Base-by-base conservation (phyloP, 2,113 vertebrate species). In the Atractosteus spatula region DNA sequence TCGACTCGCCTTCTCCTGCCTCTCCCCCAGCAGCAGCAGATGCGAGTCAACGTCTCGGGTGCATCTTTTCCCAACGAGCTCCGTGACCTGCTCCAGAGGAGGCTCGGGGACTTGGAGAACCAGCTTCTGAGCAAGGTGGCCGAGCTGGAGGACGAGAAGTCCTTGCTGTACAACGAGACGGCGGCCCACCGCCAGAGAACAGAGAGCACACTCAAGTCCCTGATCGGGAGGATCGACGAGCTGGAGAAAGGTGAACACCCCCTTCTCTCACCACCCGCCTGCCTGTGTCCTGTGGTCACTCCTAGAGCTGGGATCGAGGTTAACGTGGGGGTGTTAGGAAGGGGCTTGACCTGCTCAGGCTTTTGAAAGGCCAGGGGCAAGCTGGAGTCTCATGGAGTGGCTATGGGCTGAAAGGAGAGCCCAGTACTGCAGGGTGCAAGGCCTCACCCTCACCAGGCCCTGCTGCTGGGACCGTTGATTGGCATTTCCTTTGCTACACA, bases 121-220 rank as follows among this genome's bases (percentile, higher is more conserved):
- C 97, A 98, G 73, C 93, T 99, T 42, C 87, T 98, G 8, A 93
- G 87, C 83, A 97, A 97, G 86, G 97, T 98, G 88, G 91, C 95
- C 0, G 96, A 98, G 85, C 91, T 99, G 47, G 96, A 99, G 88
- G 95, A 97, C 62, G 97, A 99, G 85, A 98, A 97, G 75, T 95
- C 92, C 13, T 87, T 94, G 87, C 94, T 99, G 4, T 96, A 96
- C 87, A 99, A 99, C 0, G 97, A 99, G 87, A 98, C 94, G 0
- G 92, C 95, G 0, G 94, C 94, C 69, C 97, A 99, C 78, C 91
- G 96, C 69, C 95, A 96, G 80, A 96, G 92, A 87, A 98, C 97
- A 0, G 97, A 99, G 83, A 94, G 83, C 12, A 83, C 93, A 3
- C 84, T 99, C 80, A 96, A 94, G 17, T 92, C 96, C 0, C 88